These are phyloP conservation scores for Philaethria dido DNA, from an alignment of 2,888 invertebrate genomes.

Conservation along the genomic window DNA sequence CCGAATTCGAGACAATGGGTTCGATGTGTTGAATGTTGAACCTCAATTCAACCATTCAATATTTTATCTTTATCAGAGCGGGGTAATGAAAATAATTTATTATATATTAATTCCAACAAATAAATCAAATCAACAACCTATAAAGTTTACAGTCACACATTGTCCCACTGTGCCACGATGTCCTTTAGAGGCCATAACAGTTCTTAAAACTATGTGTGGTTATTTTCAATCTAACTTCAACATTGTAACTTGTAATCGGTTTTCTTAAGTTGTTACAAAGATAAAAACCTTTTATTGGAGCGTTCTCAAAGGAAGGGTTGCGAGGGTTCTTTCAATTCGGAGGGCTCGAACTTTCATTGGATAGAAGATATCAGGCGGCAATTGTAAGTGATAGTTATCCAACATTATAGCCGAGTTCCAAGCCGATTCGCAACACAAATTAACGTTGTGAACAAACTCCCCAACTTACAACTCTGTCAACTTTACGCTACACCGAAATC, in stretches of 20 bases:
- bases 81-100: too few relatives aligned
- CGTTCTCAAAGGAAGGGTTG: constrained; percentile 29
- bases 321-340: constrained; percentile 36
- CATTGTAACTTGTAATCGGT: constrained; percentile 6
- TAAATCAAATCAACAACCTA: too few relatives aligned
- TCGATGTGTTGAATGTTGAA: too few relatives aligned
- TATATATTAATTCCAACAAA: too few relatives aligned
- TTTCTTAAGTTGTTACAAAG: constrained; percentile 19
- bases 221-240: constrained; percentile 15
- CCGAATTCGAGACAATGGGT: too few relatives aligned
- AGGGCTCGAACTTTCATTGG: constrained; percentile 41
- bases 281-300: constrained; percentile 32
- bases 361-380: constrained; percentile 42
- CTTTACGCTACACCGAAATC: constrained; percentile 29
- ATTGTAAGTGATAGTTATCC: constrained; percentile 45
- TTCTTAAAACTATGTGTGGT: neutral
- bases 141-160: too few relatives aligned
- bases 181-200: too few relatives aligned
- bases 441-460: constrained; percentile 41
- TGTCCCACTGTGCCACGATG: too few relatives aligned
- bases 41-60: too few relatives aligned
- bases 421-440: constrained; percentile 42
- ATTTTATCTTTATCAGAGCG: too few relatives aligned
- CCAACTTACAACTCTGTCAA: constrained; percentile 31
- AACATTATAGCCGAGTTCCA: constrained; percentile 42